These are phyloP conservation scores for Oreamnos americanus DNA, from an alignment of 2,113 vertebrate species.

Conservation along the genomic window DNA sequence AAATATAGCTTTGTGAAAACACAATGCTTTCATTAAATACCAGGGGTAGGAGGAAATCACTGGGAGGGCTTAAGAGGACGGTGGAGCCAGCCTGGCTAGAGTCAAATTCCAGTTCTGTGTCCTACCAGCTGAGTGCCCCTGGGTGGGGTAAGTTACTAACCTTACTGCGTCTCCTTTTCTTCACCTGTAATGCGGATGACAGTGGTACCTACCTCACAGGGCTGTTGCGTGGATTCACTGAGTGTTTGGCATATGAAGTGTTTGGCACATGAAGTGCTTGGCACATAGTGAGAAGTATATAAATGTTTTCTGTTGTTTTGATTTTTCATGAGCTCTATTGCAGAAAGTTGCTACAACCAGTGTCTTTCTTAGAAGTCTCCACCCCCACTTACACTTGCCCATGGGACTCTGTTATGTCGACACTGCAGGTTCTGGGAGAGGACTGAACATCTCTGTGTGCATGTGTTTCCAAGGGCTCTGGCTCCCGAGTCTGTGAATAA, in stretches of 20 bases:
- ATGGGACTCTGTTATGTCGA: not conserved
- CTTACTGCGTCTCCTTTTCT: not conserved
- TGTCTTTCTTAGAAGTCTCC: not conserved
- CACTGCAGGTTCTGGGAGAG: not conserved
- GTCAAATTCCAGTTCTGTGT: not conserved
- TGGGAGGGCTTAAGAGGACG: not conserved
- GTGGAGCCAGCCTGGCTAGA: not conserved
- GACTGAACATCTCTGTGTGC: not conserved
- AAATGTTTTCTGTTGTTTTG: not conserved
- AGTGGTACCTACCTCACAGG: not conserved
- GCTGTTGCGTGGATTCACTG: not conserved
- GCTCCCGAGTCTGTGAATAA: conserved; percentile 16
- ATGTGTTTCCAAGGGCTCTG: not conserved
- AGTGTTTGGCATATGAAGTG: not conserved
- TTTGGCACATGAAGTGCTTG: not conserved
- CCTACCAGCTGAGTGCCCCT: not conserved
- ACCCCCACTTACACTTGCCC: not conserved
- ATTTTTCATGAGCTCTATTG: not conserved
- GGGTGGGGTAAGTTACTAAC: not conserved
- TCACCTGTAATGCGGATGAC: not conserved
- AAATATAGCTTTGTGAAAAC: conserved; percentile 30
- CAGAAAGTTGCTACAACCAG: not conserved
- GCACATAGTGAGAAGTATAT: not conserved
- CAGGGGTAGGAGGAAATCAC: not conserved
- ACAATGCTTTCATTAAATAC: not conserved